Percentiles rank a stretch among this genome's conserved stretches.
Evolutionary conservation across 2,797 vertebrate species (phyloP).

Genomic region (Sylvilagus floridanus): DNA sequence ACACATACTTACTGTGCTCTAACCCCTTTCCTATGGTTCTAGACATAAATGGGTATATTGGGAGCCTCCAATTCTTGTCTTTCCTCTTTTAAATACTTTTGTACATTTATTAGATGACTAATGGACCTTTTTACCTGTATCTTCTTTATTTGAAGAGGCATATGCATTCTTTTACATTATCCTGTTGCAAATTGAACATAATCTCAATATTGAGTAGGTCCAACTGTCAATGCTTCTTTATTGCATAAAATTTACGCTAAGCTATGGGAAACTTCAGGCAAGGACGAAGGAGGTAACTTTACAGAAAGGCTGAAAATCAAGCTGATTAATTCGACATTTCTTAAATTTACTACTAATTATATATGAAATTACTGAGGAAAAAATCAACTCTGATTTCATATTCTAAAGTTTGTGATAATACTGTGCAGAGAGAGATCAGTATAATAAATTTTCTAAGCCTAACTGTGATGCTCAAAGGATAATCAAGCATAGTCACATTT

Average conservation of each 20-base stretch:
- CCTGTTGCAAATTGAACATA: background rate
- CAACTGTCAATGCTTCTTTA: background rate
- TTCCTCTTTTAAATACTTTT: background rate
- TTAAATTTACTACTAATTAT: slow-evolving; percentile 74
- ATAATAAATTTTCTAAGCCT: slow-evolving; percentile 66
- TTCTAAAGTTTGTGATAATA: slow-evolving; percentile 65
- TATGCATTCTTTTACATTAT: background rate
- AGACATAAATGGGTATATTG: background rate
- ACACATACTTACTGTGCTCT: background rate
- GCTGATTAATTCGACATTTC: slow-evolving; percentile 71
- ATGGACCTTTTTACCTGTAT: background rate
- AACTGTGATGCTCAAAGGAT: slow-evolving; percentile 52
- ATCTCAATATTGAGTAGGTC: slow-evolving; percentile 37
- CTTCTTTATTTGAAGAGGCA: background rate
- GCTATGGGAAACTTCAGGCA: background rate
- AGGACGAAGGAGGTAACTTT: slow-evolving; percentile 23
- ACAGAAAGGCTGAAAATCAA: slow-evolving; percentile 71
- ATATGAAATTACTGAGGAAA: slow-evolving; percentile 63
- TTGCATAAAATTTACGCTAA: background rate
- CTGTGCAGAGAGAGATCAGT: slow-evolving; percentile 48
- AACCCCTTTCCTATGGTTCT: background rate
- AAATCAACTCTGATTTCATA: slow-evolving; percentile 76
- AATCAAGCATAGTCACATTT: slow-evolving; percentile 69
- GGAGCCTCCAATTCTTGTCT: background rate
- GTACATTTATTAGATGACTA: background rate